A percentile compares a stretch with the other conserved stretches of the same genome.
phyloP scores from a whole-genome alignment of 2,113 vertebrate species.

The Fulmarus glacialis region DNA sequence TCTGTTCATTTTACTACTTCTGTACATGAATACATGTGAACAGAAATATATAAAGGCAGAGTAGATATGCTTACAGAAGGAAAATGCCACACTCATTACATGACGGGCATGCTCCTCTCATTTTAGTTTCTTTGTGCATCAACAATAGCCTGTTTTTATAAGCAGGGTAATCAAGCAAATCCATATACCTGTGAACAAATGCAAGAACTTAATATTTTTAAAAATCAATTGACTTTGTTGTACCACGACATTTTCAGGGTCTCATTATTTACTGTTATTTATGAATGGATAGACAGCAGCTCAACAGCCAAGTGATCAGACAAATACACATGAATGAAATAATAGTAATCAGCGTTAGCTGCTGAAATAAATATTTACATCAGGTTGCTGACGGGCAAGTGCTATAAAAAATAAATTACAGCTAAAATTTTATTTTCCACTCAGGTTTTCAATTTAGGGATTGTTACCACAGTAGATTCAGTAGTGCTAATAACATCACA shows the following conservation, averaged over 20 bases:
- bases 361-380: constrained; percentile 4
- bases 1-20: neutral
- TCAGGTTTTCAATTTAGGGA: neutral
- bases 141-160: neutral
- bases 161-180: neutral
- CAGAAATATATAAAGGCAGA: neutral
- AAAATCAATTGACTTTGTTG: neutral
- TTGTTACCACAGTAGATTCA: neutral
- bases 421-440: neutral
- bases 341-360: neutral
- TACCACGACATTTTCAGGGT: neutral
- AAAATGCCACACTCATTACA: neutral
- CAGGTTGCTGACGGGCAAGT: neutral
- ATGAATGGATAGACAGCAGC: neutral
- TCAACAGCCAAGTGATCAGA: neutral
- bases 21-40: neutral
- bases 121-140: neutral
- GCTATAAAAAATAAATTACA: constrained; percentile 1
- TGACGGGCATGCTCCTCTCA: neutral
- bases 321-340: neutral
- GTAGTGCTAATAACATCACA: neutral
- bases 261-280: neutral
- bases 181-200: neutral
- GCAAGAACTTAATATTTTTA: neutral
- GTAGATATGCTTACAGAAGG: neutral